Conservation (phyloP, 2,797 vertebrate species). For the Anguilla anguilla region DNA sequence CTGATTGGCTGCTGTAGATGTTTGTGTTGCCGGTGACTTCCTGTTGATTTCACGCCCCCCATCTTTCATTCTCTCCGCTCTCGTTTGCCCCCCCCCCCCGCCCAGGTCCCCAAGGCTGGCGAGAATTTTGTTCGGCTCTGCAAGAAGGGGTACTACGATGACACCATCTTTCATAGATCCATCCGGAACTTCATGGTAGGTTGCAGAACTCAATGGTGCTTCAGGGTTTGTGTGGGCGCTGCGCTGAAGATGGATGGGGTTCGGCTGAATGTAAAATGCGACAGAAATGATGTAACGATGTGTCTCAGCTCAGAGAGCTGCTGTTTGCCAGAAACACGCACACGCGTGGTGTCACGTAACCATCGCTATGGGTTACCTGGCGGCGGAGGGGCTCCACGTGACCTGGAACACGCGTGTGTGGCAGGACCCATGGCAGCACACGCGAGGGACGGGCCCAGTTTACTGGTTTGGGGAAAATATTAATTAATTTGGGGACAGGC, state of each 20-base stretch:
- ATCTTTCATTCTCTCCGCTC: neutral
- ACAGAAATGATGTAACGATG: no score
- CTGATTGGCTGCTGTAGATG: neutral
- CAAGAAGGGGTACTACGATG: conserved; percentile 90
- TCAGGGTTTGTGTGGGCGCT: neutral
- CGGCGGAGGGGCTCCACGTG: neutral
- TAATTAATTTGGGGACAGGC: conserved; percentile 3
- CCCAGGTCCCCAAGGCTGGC: conserved; percentile 90
- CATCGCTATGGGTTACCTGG: neutral
- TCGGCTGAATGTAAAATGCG: no score
- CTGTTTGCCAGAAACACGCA: no score
- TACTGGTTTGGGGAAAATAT: neutral
- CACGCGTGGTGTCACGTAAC: neutral
- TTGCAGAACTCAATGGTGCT: neutral
- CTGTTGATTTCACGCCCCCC: neutral
- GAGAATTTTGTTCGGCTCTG: conserved; percentile 94
- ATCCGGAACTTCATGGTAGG: conserved; percentile 96
- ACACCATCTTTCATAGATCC: conserved; percentile 91
- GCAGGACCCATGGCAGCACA: neutral
- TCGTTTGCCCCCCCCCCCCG: conserved; percentile 40
- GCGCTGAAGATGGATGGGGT: no score
- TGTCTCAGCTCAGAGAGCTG: no score
- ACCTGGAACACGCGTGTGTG: neutral
- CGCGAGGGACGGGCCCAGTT: neutral
- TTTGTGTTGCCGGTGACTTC: neutral